phyloP scores from a whole-genome alignment of 2,113 vertebrate species.

The Nothocercus julius region DNA sequence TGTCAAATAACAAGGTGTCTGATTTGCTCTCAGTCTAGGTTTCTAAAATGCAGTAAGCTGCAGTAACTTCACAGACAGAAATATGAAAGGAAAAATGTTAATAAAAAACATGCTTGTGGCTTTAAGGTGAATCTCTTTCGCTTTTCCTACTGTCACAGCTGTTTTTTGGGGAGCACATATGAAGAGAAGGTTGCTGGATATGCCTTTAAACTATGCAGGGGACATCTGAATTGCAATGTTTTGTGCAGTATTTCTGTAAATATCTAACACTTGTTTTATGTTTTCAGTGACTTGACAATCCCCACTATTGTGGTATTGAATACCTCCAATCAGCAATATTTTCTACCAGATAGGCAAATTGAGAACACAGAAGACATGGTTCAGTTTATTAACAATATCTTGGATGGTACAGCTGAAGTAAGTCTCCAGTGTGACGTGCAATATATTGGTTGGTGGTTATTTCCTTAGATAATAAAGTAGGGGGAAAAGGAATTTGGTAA shows the following conservation, averaged over 20 bases:
- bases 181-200: not conserved
- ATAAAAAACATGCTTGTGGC: rapidly evolving
- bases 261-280: slow-evolving; percentile 4
- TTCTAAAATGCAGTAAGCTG: not conserved
- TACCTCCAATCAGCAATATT: slow-evolving; percentile 98
- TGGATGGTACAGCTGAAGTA: slow-evolving; percentile 92
- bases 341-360: slow-evolving; percentile 85
- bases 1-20: not conserved
- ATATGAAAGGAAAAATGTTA: not conserved
- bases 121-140: not conserved
- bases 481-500: not conserved
- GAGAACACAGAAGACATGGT: slow-evolving; percentile 88
- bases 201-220: not conserved
- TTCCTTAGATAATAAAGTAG: not conserved
- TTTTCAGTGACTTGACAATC: slow-evolving; percentile 87
- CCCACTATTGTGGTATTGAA: slow-evolving; percentile 95
- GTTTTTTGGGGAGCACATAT: not conserved
- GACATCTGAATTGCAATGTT: not conserved
- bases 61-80: not conserved
- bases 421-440: not conserved
- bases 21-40: not conserved
- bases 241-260: not conserved
- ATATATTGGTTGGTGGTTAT: not conserved
- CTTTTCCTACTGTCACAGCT: not conserved
- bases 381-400: slow-evolving; percentile 88